Evolutionary conservation across 2,888 invertebrate species (phyloP).

Genomic region (Cancer borealis): DNA sequence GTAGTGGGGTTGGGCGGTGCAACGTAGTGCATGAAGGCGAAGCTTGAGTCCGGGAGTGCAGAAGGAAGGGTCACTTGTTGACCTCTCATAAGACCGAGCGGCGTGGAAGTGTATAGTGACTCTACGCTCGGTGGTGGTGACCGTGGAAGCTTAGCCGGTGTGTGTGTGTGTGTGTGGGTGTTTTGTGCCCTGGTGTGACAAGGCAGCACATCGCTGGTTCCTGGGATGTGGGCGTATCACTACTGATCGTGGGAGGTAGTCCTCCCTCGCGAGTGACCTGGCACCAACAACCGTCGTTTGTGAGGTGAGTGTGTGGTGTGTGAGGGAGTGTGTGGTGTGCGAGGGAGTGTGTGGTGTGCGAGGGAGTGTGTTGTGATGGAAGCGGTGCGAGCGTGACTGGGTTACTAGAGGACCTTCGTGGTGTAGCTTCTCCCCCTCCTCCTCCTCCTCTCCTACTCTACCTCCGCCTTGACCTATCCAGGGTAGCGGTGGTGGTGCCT

Average conservation of each 20-base stretch:
- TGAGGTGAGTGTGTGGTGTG: constrained; percentile 14
- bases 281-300: background rate
- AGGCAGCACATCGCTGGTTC: background rate
- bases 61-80: constrained; percentile 26
- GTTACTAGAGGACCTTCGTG: background rate
- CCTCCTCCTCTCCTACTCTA: background rate
- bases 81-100: background rate
- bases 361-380: background rate
- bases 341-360: background rate
- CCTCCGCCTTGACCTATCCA: background rate
- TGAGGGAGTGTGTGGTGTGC: background rate
- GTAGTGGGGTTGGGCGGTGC: background rate
- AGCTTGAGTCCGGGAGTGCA: background rate
- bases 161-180: background rate
- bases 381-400: background rate
- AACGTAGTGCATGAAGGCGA: background rate
- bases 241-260: background rate
- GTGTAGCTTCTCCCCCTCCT: background rate
- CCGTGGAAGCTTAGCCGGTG: background rate
- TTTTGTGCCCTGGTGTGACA: background rate
- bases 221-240: background rate
- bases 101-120: background rate
- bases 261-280: background rate
- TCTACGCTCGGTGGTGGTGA: background rate
- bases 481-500: background rate